Evolutionary conservation across 2,888 invertebrate species (phyloP).

Genomic region (Polietes domitor): DNA sequence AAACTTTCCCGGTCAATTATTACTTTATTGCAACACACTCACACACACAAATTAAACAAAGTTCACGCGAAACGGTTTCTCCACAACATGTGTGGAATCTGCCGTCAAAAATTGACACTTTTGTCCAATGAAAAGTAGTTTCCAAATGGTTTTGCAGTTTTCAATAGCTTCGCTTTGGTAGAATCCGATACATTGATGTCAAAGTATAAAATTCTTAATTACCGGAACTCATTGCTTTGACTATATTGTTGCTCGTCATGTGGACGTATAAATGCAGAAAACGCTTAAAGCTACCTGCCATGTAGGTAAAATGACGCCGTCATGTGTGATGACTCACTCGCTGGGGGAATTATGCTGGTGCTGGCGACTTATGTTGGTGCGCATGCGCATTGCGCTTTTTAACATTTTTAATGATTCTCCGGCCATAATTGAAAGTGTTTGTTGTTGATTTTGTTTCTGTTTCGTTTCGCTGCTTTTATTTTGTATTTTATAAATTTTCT

Average conservation of each 20-base stretch:
- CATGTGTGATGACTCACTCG: constrained; percentile 10
- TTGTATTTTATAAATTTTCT: constrained; percentile 11
- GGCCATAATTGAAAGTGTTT: constrained; percentile 25
- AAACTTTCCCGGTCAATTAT: too few relatives aligned
- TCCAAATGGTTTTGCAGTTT: too few relatives aligned
- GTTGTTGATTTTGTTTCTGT: neutral
- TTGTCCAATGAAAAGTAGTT: too few relatives aligned
- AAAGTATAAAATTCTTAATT: neutral
- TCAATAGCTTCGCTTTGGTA: too few relatives aligned
- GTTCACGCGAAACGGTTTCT: too few relatives aligned
- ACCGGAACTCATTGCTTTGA: constrained; percentile 9
- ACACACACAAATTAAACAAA: too few relatives aligned
- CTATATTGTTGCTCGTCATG: neutral
- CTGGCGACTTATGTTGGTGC: neutral
- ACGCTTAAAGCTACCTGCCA: neutral
- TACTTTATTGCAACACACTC: too few relatives aligned
- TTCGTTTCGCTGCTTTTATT: neutral
- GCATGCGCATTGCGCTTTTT: neutral
- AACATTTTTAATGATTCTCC: neutral
- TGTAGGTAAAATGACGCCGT: neutral
- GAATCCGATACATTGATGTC: too few relatives aligned
- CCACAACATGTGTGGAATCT: too few relatives aligned
- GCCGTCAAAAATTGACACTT: too few relatives aligned
- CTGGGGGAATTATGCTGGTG: neutral
- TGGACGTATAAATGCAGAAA: neutral